phyloP scores from a whole-genome alignment of 2,797 vertebrate genomes.

The Enteromius anoplus region DNA sequence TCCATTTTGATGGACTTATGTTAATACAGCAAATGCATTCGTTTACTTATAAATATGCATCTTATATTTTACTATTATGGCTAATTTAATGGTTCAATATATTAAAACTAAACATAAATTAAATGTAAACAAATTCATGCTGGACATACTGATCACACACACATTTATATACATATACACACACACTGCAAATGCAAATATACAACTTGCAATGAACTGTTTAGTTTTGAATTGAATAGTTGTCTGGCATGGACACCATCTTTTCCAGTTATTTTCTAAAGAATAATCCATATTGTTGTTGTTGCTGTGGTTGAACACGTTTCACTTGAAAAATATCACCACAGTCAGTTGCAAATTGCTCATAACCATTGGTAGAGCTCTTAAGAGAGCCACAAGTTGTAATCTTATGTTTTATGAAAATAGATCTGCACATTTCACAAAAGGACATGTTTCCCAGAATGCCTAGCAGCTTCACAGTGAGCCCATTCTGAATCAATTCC shows the following conservation, averaged over 20 bases:
- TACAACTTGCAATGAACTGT: too few relatives aligned
- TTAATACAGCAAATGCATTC: not conserved
- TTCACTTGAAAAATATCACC: not conserved
- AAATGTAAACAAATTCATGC: too few relatives aligned
- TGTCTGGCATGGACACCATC: too few relatives aligned
- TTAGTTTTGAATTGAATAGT: too few relatives aligned
- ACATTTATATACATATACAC: too few relatives aligned
- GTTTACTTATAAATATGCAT: not conserved
- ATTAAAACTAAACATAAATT: too few relatives aligned
- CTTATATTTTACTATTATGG: not conserved
- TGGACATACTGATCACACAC: too few relatives aligned
- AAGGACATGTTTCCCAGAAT: conserved; percentile 24
- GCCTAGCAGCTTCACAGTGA: conserved; percentile 34
- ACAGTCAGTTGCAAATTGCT: not conserved
- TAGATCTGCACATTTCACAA: not conserved
- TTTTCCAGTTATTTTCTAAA: too few relatives aligned
- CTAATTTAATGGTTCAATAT: too few relatives aligned
- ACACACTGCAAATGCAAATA: too few relatives aligned
- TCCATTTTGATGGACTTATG: not conserved
- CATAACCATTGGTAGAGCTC: not conserved
- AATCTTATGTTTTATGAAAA: not conserved
- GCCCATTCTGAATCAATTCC: conserved; percentile 49
- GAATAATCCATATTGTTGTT: not conserved
- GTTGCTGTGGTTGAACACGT: not conserved
- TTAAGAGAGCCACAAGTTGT: not conserved